phyloP scores from a whole-genome alignment of 2,113 vertebrate genomes.

The Ictalurus furcatus region DNA sequence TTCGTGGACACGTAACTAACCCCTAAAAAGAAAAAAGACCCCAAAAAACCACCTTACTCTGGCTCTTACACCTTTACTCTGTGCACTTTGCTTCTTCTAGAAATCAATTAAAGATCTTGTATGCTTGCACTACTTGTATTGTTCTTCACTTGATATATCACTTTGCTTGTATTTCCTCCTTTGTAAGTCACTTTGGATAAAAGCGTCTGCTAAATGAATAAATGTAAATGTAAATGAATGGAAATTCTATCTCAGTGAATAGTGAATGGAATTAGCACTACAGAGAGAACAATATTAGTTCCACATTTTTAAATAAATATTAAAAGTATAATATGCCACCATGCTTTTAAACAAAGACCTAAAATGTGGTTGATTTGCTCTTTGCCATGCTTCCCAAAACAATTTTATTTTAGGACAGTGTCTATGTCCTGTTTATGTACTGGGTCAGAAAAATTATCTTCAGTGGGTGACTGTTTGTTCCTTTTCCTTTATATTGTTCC shows the following conservation, averaged over 20 bases:
- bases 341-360: not conserved
- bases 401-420: not conserved
- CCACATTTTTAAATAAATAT: not conserved
- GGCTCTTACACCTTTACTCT: too few species aligned
- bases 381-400: not conserved
- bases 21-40: too few species aligned
- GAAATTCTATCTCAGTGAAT: not conserved
- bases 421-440: not conserved
- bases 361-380: not conserved
- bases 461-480: not conserved
- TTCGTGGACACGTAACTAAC: too few species aligned
- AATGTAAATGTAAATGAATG: not conserved
- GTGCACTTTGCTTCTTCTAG: too few species aligned
- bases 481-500: not conserved
- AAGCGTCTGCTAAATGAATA: too few species aligned
- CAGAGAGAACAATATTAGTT: not conserved
- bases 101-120: too few species aligned
- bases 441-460: not conserved
- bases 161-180: too few species aligned
- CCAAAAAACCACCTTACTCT: too few species aligned
- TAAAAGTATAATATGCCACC: not conserved
- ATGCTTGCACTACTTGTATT: too few species aligned
- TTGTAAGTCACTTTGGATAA: too few species aligned
- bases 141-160: too few species aligned
- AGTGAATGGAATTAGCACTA: not conserved